Conservation (phyloP, 1,140 invertebrate species). For the Myzus persicae region DNA sequence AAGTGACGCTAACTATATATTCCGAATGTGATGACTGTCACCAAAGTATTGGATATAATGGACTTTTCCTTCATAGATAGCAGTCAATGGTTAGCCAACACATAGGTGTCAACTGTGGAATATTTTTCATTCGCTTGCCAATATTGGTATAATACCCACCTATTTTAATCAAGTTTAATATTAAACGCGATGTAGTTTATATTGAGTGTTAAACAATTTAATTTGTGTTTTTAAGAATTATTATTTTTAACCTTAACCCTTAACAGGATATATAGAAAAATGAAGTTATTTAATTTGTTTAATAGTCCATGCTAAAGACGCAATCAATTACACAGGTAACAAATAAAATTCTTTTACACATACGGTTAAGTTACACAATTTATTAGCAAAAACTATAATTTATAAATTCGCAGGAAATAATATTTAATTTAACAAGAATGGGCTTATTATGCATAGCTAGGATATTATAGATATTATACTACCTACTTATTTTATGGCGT, state of each 20-base stretch:
- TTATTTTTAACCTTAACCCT: too few relatives aligned
- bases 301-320: background rate
- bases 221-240: background rate
- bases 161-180: background rate
- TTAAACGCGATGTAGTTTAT: background rate
- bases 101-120: too few relatives aligned
- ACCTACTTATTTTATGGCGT: too few relatives aligned
- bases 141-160: background rate
- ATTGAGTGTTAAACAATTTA: background rate
- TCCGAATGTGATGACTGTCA: background rate
- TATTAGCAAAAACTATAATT: too few relatives aligned
- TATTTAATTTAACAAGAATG: too few relatives aligned
- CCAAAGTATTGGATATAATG: background rate
- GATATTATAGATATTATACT: too few relatives aligned
- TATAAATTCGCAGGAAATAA: too few relatives aligned
- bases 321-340: background rate
- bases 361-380: too few relatives aligned
- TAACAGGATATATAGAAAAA: background rate
- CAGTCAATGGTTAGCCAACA: too few relatives aligned
- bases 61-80: background rate
- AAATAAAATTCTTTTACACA: background rate
- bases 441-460: too few relatives aligned
- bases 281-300: background rate
- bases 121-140: too few relatives aligned
- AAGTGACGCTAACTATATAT: background rate